These are phyloP conservation scores for Sardinella longiceps DNA, from an alignment of 2,797 vertebrate species.

Conservation along the genomic window DNA sequence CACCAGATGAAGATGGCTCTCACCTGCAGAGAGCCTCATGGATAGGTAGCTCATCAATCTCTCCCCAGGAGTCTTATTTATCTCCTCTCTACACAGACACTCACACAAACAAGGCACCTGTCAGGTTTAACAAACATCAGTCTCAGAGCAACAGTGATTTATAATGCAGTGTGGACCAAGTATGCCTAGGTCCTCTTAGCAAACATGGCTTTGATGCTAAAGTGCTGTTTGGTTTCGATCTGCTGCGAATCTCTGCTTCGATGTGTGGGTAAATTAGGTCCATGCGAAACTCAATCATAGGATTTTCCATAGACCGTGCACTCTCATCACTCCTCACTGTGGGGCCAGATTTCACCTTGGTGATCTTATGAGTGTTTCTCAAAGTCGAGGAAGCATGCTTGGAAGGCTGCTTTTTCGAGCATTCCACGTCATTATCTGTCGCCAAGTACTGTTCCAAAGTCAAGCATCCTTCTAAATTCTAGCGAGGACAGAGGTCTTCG, in stretches of 20 bases:
- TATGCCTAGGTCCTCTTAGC: neutral
- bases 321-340: neutral
- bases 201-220: neutral
- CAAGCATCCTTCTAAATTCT: too few species aligned
- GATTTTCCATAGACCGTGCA: neutral
- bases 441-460: too few species aligned
- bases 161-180: neutral
- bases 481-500: too few species aligned
- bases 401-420: too few species aligned
- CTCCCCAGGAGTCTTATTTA: neutral
- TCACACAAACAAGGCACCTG: neutral
- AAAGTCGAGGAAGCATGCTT: too few species aligned
- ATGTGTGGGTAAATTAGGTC: neutral
- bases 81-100: neutral
- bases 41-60: neutral
- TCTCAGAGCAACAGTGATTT: neutral
- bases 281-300: neutral
- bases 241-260: neutral
- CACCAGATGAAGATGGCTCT: neutral
- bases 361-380: too few species aligned
- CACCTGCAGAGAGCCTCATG: neutral
- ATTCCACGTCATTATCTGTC: too few species aligned
- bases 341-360: neutral
- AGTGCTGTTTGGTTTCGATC: neutral
- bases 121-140: neutral